phyloP scores from a whole-genome alignment of 2,113 vertebrate species.

The Strix uralensis region DNA sequence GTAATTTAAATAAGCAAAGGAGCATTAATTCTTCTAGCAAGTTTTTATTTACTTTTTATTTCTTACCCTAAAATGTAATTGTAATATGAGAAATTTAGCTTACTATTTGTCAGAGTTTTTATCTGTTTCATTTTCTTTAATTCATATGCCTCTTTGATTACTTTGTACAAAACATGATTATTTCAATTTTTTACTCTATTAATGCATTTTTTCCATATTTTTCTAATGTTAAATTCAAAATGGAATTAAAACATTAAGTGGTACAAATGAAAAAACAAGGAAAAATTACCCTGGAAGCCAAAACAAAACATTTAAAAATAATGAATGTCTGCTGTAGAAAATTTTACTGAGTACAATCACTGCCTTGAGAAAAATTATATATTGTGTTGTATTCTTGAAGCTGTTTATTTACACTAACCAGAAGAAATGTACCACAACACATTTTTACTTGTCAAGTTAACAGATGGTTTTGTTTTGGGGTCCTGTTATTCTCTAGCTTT shows the following conservation, averaged over 20 bases:
- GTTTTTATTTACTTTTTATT: slow-evolving; percentile 63
- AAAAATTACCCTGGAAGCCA: slow-evolving; percentile 59
- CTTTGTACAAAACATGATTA: slow-evolving; percentile 26
- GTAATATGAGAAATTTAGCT: slow-evolving; percentile 23
- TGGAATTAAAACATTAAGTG: slow-evolving; percentile 68
- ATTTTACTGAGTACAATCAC: background rate
- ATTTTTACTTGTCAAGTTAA: background rate
- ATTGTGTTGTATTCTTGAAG: background rate
- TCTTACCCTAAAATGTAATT: slow-evolving; percentile 57
- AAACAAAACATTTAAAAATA: slow-evolving; percentile 5
- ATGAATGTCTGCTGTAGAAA: background rate
- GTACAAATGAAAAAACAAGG: slow-evolving; percentile 50
- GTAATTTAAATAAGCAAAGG: slow-evolving; percentile 61
- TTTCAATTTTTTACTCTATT: slow-evolving; percentile 27
- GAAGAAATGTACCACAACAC: background rate
- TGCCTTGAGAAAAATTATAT: background rate
- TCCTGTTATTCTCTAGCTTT: background rate
- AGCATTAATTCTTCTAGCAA: slow-evolving; percentile 63
- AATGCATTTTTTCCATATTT: slow-evolving; percentile 13
- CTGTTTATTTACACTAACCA: background rate
- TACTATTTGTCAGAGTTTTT: slow-evolving; percentile 59
- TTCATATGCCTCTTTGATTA: slow-evolving; percentile 23
- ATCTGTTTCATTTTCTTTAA: slow-evolving; percentile 12
- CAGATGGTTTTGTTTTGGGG: background rate
- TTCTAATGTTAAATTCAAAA: slow-evolving; percentile 49